These are phyloP conservation scores for Diphyllodes magnificus DNA, from an alignment of 2,113 vertebrate genomes.

Conservation along the genomic window DNA sequence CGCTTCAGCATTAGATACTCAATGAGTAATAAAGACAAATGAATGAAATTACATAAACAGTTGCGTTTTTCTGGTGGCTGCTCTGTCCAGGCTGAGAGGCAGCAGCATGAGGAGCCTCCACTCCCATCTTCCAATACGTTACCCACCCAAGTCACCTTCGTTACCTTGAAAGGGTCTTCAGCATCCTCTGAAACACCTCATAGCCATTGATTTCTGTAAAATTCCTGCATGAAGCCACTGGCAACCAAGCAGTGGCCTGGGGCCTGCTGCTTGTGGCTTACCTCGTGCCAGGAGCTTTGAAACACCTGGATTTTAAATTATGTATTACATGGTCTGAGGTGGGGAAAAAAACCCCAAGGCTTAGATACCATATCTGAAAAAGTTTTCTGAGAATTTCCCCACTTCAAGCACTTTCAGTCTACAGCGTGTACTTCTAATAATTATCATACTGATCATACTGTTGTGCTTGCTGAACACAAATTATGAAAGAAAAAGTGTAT, in stretches of 20 bases:
- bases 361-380: not conserved
- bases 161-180: too few relatives aligned
- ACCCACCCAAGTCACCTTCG: accelerated
- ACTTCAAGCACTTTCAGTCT: not conserved
- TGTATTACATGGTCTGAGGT: not conserved
- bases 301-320: not conserved
- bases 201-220: accelerated
- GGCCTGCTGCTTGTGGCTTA: not conserved
- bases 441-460: not conserved
- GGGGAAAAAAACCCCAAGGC: not conserved
- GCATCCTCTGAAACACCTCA: not conserved
- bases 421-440: not conserved
- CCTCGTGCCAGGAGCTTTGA: not conserved
- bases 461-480: not conserved
- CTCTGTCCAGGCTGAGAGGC: not conserved
- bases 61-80: accelerated
- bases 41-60: not conserved
- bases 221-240: not conserved
- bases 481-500: not conserved
- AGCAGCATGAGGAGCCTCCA: not conserved
- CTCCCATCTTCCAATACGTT: accelerated
- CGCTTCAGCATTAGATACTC: accelerated
- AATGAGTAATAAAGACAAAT: not conserved
- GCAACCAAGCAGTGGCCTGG: not conserved
- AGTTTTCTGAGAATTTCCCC: not conserved